Evolutionary conservation across 2,113 vertebrate species (phyloP).

Genomic region (Cyanoramphus novaezelandiae): DNA sequence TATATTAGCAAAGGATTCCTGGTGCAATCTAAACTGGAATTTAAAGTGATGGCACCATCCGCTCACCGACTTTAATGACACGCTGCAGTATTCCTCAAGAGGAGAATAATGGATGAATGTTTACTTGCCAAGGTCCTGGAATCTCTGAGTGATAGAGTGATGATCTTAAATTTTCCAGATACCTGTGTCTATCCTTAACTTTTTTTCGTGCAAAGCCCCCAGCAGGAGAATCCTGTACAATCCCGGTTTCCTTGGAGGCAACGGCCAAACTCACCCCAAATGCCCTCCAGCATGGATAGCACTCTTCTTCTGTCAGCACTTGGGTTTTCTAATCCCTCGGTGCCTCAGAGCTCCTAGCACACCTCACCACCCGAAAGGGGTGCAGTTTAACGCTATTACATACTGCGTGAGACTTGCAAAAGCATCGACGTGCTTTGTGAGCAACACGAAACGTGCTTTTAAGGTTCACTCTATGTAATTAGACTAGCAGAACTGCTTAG

Average conservation of each 20-base stretch:
- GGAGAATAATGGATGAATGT: neutral
- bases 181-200: neutral
- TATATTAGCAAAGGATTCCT: neutral
- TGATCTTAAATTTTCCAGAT: neutral
- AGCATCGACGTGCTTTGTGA: neutral
- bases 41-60: neutral
- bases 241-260: neutral
- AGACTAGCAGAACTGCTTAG: neutral
- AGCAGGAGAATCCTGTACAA: neutral
- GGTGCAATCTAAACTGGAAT: neutral
- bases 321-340: neutral
- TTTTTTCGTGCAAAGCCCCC: neutral
- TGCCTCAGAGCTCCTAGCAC: neutral
- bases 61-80: neutral
- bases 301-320: neutral
- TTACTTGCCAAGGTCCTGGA: neutral
- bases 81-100: neutral
- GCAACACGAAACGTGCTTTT: neutral
- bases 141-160: too few species aligned
- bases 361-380: neutral
- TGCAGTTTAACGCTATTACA: accelerated
- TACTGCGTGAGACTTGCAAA: neutral
- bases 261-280: neutral
- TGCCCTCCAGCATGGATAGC: neutral
- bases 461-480: neutral